These are phyloP conservation scores for Ibycter americanus DNA, from an alignment of 2,797 vertebrate genomes.

Conservation along the genomic window DNA sequence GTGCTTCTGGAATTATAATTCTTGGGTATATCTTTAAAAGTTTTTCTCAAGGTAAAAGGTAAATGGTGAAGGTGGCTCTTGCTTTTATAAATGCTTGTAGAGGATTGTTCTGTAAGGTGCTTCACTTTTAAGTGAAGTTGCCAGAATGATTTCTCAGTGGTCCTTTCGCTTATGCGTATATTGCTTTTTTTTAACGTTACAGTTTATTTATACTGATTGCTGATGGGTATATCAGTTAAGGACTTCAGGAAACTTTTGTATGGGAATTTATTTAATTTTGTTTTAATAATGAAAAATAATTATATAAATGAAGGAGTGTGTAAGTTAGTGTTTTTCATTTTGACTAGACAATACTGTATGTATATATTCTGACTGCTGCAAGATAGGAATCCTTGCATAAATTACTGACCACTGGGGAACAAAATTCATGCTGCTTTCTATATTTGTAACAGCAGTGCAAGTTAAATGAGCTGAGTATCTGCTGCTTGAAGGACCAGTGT, in stretches of 20 bases:
- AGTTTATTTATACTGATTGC: neutral
- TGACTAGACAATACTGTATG: neutral
- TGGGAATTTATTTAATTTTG: neutral
- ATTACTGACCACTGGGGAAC: neutral
- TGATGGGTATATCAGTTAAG: neutral
- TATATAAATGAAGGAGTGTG: neutral
- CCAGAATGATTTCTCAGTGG: neutral
- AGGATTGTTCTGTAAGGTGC: neutral
- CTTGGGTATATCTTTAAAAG: neutral
- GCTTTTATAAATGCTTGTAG: neutral
- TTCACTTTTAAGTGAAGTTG: neutral
- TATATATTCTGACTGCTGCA: neutral
- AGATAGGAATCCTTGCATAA: neutral
- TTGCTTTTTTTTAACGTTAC: neutral
- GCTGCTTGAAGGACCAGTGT: neutral
- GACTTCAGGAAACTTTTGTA: neutral
- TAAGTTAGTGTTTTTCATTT: neutral
- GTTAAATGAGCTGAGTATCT: neutral
- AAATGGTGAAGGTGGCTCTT: neutral
- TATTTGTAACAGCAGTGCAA: neutral
- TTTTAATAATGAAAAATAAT: neutral
- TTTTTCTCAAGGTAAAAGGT: neutral
- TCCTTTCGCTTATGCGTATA: neutral
- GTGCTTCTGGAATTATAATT: neutral
- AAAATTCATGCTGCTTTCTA: neutral